Evolutionary conservation across 2,888 invertebrate species (phyloP), one percentile per base, ranked within the genome.

Genomic region (Theretra japonica): DNA sequence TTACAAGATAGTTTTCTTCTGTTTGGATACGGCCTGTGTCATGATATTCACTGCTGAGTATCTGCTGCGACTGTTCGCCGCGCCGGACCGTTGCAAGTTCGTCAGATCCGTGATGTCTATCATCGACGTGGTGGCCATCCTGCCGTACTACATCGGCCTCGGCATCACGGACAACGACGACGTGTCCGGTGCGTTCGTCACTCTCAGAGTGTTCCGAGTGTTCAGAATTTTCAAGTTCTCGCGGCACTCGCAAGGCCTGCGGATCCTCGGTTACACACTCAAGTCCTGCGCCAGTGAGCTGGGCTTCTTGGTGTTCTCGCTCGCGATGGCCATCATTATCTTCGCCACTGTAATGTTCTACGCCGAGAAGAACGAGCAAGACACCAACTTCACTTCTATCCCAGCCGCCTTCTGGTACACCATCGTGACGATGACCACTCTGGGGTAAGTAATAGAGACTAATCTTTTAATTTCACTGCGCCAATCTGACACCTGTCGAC

Each of bases 281-380:
- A 99, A 99, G 95, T 98, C 98, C 74, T 99, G 99, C 95, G 99
- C 99, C 90, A 99, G 98, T 91, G 99, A 99, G 95, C 96, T 99
- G 82, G 99, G 99, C 80, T 99, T 99, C 95, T 96, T 99, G 77
- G 99, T 99, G 75, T 99, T 99, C 95, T 99, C 99, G 48, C 95
- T 99, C 86, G 99, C 99, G 77, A 99, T 99, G 99, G 99, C 99
- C 85, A 99, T 99, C 92, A 99, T 99, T 86, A 99, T 99, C 87
- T 99, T 99, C 93, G 99, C 99, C 77, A 99, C 99, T 58, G 99
- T 99, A 83, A 99, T 99, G 99, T 99, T 99, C 95, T 99, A 99
- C 95, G 99, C 99, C 70, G 99, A 99, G 96, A 99, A 99, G 95
- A 99, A 99, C 91, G 99, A 99, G 79, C 97, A 97, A 84, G 97